phyloP scores from a whole-genome alignment of 2,113 vertebrate genomes.

The Cynopterus brachyotis region DNA sequence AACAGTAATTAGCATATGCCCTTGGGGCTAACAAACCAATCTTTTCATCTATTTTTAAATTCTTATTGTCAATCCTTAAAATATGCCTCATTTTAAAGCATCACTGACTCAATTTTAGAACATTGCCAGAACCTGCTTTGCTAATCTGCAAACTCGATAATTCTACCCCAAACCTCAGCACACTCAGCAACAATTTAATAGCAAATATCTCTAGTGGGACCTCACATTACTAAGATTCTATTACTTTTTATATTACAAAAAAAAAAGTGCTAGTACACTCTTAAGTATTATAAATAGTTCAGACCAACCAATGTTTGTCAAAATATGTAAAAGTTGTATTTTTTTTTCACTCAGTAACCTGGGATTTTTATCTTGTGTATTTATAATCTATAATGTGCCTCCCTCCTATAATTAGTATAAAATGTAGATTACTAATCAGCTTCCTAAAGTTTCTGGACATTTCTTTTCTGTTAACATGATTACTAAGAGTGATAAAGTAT shows the following conservation, averaged over 20 bases:
- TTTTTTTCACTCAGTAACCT: slow-evolving; percentile 60
- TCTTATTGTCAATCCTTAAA: slow-evolving; percentile 68
- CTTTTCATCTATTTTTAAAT: slow-evolving; percentile 68
- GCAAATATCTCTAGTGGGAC: slow-evolving; percentile 79
- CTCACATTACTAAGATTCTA: slow-evolving; percentile 79
- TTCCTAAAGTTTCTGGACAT: slow-evolving; percentile 60
- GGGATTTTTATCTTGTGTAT: slow-evolving; percentile 63
- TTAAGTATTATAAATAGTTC: slow-evolving; percentile 76
- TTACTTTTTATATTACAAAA: slow-evolving; percentile 79
- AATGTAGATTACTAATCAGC: slow-evolving; percentile 58
- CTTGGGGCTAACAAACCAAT: slow-evolving; percentile 46
- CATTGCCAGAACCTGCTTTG: slow-evolving; percentile 71
- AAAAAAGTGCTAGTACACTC: slow-evolving; percentile 75
- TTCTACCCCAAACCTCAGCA: slow-evolving; percentile 76
- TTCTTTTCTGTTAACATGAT: slow-evolving; percentile 60
- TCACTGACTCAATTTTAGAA: slow-evolving; percentile 78
- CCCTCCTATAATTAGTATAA: slow-evolving; percentile 41
- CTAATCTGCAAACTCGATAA: slow-evolving; percentile 79
- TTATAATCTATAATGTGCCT: slow-evolving; percentile 59
- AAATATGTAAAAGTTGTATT: slow-evolving; percentile 70
- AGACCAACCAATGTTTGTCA: slow-evolving; percentile 68
- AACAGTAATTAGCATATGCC: slow-evolving; percentile 55
- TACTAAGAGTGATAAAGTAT: slow-evolving; percentile 37
- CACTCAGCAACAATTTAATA: slow-evolving; percentile 81
- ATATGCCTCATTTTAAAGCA: slow-evolving; percentile 65